Conservation (phyloP, 2,113 vertebrate species). For the Tragelaphus buxtoni region DNA sequence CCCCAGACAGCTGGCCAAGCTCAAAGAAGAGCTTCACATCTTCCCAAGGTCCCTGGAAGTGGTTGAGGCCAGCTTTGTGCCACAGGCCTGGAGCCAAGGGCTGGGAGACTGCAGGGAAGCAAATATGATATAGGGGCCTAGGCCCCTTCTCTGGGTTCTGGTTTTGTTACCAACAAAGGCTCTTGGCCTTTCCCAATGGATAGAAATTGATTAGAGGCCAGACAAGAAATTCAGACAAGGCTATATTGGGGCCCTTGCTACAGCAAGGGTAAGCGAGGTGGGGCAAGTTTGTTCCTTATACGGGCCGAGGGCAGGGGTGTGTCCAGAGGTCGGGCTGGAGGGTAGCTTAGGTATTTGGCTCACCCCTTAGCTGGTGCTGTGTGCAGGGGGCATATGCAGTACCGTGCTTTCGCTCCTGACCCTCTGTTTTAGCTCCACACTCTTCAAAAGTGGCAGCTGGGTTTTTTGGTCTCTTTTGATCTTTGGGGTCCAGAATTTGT, state of each 20-base stretch:
- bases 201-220: neutral
- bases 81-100: neutral
- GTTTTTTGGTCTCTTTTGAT: neutral
- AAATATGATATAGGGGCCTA: neutral
- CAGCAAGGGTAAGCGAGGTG: neutral
- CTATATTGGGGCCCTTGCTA: neutral
- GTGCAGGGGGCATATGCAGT: neutral
- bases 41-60: neutral
- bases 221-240: neutral
- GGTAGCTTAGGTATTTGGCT: neutral
- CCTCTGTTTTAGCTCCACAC: neutral
- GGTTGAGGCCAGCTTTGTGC: neutral
- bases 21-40: neutral
- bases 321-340: neutral
- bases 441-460: neutral
- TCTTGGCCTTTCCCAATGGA: neutral
- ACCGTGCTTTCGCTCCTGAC: neutral
- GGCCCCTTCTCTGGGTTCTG: neutral
- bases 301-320: neutral
- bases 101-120: neutral
- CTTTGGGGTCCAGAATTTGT: neutral
- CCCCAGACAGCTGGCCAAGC: neutral
- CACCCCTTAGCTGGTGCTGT: neutral
- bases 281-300: neutral
- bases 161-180: neutral